A percentile compares a stretch with the other conserved stretches of the same genome.
phyloP scores from a whole-genome alignment of 2,113 vertebrate genomes.

The Formicarius rufipectus region DNA sequence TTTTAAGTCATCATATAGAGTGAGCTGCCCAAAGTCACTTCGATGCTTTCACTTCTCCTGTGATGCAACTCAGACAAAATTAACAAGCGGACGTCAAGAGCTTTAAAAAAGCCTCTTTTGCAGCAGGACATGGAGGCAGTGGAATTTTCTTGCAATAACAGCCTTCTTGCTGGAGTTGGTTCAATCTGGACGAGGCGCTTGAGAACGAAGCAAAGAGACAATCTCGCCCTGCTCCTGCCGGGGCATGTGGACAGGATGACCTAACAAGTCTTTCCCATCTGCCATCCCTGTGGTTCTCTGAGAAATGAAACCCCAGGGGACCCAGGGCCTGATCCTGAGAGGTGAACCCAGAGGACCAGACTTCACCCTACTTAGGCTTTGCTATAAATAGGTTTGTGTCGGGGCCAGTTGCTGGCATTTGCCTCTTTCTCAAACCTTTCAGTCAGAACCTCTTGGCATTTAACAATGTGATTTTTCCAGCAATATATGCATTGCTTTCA shows the following conservation, averaged over 20 bases:
- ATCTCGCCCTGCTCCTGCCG: not conserved
- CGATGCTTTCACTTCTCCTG: not conserved
- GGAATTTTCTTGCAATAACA: constrained; percentile 31
- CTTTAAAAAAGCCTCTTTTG: not conserved
- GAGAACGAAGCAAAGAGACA: constrained; percentile 7
- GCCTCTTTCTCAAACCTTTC: constrained; percentile 46
- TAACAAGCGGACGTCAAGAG: not conserved
- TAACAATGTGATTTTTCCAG: constrained; percentile 32
- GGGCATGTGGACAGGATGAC: constrained; percentile 61
- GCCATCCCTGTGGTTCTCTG: constrained; percentile 50
- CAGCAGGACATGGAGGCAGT: not conserved
- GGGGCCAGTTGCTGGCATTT: constrained; percentile 46
- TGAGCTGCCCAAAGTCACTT: not conserved
- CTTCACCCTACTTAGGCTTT: constrained; percentile 47
- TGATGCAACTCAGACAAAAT: not conserved
- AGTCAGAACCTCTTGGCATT: constrained; percentile 48
- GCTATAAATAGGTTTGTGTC: constrained; percentile 56
- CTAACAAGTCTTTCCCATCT: constrained; percentile 65
- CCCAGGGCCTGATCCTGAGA: constrained; percentile 64
- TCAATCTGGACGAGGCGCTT: constrained; percentile 35
- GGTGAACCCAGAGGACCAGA: constrained; percentile 47
- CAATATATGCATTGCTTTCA: constrained; percentile 3
- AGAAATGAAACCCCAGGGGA: constrained; percentile 60
- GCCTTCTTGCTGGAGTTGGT: not conserved
- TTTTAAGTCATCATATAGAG: not conserved